Evolutionary conservation across 92 coral and sea anemone species (phyloP).

Genomic region (Heliopora coerulea): DNA sequence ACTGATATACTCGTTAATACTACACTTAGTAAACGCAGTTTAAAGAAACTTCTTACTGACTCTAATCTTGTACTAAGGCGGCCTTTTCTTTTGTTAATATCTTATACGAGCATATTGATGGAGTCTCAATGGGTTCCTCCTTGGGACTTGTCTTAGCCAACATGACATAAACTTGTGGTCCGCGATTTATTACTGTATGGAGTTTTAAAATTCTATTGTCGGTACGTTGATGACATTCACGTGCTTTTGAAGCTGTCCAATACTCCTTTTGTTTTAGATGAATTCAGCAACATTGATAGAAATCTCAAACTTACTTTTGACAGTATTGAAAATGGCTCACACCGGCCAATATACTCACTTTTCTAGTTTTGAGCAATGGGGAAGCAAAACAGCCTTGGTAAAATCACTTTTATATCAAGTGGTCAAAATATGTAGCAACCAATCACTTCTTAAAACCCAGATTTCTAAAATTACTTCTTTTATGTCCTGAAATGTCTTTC

Average conservation of each 20-base stretch:
- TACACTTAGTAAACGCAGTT: constrained; percentile 3
- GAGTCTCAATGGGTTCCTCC: background rate
- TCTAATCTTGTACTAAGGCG: background rate
- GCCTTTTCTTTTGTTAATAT: background rate
- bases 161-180: background rate
- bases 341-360: constrained; percentile 34
- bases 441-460: constrained; percentile 9
- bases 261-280: background rate
- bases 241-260: background rate
- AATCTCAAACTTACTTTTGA: constrained; percentile 24
- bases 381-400: constrained; percentile 43
- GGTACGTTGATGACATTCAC: background rate
- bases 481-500: constrained; percentile 8
- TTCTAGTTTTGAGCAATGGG: constrained; percentile 37
- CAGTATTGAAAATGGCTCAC: constrained; percentile 18
- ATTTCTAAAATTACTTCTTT: constrained; percentile 17
- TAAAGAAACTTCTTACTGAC: constrained; percentile 9
- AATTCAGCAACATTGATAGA: constrained; percentile 8
- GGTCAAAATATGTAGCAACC: constrained; percentile 23
- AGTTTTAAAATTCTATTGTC: background rate
- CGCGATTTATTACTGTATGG: background rate
- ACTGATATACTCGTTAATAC: background rate
- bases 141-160: background rate
- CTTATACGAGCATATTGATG: background rate
- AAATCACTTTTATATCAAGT: constrained; percentile 38